Conservation (phyloP, 2,888 invertebrate species). For the Operophtera brumata region DNA sequence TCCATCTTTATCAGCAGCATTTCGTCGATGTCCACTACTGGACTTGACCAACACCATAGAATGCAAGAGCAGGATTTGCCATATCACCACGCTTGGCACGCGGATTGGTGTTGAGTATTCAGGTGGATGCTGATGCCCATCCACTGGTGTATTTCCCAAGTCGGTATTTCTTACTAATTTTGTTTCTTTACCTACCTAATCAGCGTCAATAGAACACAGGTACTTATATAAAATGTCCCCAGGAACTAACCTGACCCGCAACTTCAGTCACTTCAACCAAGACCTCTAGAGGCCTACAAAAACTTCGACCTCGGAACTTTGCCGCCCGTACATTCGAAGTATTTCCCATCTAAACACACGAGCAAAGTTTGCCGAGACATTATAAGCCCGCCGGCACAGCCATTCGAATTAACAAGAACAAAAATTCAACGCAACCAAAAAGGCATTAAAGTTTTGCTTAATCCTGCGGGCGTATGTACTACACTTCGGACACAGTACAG, state of each 20-base stretch:
- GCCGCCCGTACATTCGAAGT: constrained; percentile 12
- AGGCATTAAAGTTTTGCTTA: constrained; percentile 47
- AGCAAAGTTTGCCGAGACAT: constrained; percentile 16
- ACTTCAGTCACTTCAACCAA: not conserved
- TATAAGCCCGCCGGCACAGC: constrained; percentile 15
- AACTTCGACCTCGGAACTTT: constrained; percentile 7
- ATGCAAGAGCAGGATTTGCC: no score
- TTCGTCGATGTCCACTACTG: no score
- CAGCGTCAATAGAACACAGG: no score
- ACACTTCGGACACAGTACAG: constrained; percentile 1
- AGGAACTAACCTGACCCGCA: not conserved
- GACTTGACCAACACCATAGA: no score
- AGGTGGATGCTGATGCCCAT: no score
- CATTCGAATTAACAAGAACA: constrained; percentile 27
- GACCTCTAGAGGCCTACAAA: constrained; percentile 3
- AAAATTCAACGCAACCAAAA: constrained; percentile 32
- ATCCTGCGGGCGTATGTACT: constrained; percentile 30
- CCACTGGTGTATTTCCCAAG: no score
- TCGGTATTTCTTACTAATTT: no score
- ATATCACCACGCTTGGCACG: no score
- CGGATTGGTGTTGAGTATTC: no score
- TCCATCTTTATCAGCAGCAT: no score
- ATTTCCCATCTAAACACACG: constrained; percentile 15
- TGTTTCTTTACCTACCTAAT: no score
- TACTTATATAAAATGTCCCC: no score